Evolutionary conservation across 1,140 invertebrate species (phyloP).

Genomic region (Drosophila sucinea): DNA sequence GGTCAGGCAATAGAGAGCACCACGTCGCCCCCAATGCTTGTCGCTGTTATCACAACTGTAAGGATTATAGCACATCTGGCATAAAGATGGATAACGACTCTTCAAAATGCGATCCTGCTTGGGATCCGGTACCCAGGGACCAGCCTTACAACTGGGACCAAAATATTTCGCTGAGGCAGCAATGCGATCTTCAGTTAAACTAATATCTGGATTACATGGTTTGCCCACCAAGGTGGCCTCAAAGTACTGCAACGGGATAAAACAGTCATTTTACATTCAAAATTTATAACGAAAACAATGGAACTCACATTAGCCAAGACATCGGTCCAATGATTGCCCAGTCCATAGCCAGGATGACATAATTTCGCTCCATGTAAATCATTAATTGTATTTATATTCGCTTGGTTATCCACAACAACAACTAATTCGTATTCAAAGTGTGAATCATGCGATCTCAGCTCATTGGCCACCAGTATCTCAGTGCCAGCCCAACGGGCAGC

Average conservation of each 20-base stretch:
- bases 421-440: slow-evolving; percentile 87
- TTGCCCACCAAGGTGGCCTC: slow-evolving; percentile 88
- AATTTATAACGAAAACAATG: too few relatives aligned
- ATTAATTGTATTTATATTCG: slow-evolving; percentile 83
- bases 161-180: slow-evolving; percentile 88
- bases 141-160: slow-evolving; percentile 90
- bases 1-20: slow-evolving; percentile 90
- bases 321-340: slow-evolving; percentile 87
- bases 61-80: slow-evolving; percentile 87
- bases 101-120: slow-evolving; percentile 88
- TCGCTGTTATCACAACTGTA: slow-evolving; percentile 87
- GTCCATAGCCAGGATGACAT: slow-evolving; percentile 90
- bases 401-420: slow-evolving; percentile 87
- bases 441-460: slow-evolving; percentile 85
- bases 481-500: slow-evolving; percentile 87
- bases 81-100: slow-evolving; percentile 88
- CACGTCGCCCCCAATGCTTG: slow-evolving; percentile 91
- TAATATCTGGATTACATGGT: slow-evolving; percentile 86
- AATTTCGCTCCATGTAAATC: slow-evolving; percentile 88
- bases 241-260: slow-evolving; percentile 86
- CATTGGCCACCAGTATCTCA: slow-evolving; percentile 88
- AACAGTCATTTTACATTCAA: background rate
- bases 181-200: slow-evolving; percentile 89
- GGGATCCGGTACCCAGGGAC: slow-evolving; percentile 90
- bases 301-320: slow-evolving; percentile 86